Evolutionary conservation across 2,113 vertebrate genomes (phyloP).

Genomic region (Chlamydotis undulata): DNA sequence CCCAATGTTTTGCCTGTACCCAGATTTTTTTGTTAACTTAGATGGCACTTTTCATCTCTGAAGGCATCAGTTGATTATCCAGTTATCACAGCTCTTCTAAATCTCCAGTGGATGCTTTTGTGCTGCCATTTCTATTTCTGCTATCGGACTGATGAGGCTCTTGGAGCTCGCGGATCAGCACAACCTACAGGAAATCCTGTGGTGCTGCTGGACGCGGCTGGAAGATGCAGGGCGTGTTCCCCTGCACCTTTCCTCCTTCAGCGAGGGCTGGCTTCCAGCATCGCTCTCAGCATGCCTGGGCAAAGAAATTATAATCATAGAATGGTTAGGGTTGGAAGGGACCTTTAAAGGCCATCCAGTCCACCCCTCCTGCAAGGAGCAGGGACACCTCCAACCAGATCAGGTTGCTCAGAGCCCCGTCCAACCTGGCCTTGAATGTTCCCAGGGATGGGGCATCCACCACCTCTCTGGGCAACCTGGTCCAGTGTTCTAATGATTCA

Average conservation of each 20-base stretch:
- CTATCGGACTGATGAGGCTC: rapidly evolving
- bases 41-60: not conserved
- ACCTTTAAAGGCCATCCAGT: too few species aligned
- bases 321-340: too few species aligned
- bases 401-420: too few species aligned
- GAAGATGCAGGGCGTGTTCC: not conserved
- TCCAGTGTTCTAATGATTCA: not conserved
- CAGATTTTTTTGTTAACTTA: not conserved
- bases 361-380: too few species aligned
- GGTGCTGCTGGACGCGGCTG: not conserved
- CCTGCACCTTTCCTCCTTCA: not conserved
- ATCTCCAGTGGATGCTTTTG: not conserved
- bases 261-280: not conserved
- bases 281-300: not conserved
- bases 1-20: not conserved
- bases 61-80: not conserved
- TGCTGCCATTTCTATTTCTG: not conserved
- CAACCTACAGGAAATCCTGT: rapidly evolving
- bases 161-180: not conserved
- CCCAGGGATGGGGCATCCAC: too few species aligned
- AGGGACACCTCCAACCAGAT: too few species aligned
- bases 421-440: too few species aligned
- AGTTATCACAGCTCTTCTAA: not conserved
- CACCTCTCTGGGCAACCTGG: too few species aligned
- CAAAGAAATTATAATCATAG: not conserved